phyloP scores from a whole-genome alignment of 1,140 invertebrate genomes.

The Zaprionus ghesquierei region DNA sequence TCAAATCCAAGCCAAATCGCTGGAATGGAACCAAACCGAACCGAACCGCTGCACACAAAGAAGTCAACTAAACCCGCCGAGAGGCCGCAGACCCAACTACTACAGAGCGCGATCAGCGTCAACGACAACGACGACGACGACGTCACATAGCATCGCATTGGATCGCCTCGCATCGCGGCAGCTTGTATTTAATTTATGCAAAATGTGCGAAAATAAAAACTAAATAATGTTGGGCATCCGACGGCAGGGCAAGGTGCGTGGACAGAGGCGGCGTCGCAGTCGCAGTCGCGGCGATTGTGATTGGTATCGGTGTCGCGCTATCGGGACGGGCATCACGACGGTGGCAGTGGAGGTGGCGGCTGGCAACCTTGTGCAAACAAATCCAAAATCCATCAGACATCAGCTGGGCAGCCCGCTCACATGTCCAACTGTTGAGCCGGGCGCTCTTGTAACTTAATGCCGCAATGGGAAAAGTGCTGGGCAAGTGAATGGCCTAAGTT shows the following conservation, averaged over 20 bases:
- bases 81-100: conserved; percentile 3
- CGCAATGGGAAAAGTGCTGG: conserved; percentile 47
- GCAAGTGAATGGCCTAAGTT: conserved; percentile 38
- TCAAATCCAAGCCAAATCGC: conserved; percentile 28
- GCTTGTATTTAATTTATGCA: conserved; percentile 72
- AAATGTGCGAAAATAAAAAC: conserved; percentile 78
- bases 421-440: conserved; percentile 21
- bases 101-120: neutral
- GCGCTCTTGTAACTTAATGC: conserved; percentile 68
- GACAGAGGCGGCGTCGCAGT: conserved; percentile 8
- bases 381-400: conserved; percentile 57
- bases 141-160: neutral
- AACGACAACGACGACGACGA: neutral
- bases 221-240: conserved; percentile 69
- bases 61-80: conserved; percentile 56
- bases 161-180: conserved; percentile 8
- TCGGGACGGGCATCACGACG: neutral
- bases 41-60: conserved; percentile 61
- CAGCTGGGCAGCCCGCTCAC: conserved; percentile 11
- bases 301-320: neutral
- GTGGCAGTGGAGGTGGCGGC: neutral
- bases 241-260: conserved; percentile 13
- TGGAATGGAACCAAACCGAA: conserved; percentile 44
- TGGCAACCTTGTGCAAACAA: conserved; percentile 44
- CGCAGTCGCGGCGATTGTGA: neutral